A percentile compares a stretch with the other conserved stretches of the same genome.
These are phyloP conservation scores for Whitmania pigra DNA, from an alignment of 1,140 invertebrate genomes.

Conservation along the genomic window DNA sequence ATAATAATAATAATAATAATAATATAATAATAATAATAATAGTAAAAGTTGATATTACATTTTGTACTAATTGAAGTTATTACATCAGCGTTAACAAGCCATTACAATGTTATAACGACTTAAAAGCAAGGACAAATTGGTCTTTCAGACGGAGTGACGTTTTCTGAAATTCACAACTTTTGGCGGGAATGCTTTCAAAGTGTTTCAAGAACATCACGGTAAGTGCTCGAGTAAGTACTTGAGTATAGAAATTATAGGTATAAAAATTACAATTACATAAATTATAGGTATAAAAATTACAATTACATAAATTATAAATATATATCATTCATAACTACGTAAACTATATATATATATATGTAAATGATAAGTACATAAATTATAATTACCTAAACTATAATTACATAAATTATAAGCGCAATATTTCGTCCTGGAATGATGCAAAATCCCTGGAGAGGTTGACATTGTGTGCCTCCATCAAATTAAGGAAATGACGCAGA, in stretches of 20 bases:
- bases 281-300: no score
- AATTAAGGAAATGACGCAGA: neutral
- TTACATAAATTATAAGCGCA: neutral
- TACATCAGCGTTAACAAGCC: neutral
- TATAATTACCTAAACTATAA: no score
- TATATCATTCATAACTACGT: no score
- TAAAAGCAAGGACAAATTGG: neutral
- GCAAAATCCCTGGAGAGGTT: neutral
- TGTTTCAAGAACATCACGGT: neutral
- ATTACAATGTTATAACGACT: neutral
- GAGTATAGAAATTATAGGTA: no score
- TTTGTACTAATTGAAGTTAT: neutral
- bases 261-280: no score
- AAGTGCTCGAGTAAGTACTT: no score
- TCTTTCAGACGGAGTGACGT: neutral
- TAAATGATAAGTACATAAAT: no score
- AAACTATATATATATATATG: no score
- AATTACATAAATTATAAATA: no score
- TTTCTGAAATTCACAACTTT: neutral
- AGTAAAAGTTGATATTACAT: neutral
- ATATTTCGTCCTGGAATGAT: neutral
- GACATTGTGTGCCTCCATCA: neutral
- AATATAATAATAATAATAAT: no score
- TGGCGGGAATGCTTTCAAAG: neutral
- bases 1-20: conserved; percentile 6